Conservation (phyloP, 2,113 vertebrate genomes). For the Puffinus mauretanicus region DNA sequence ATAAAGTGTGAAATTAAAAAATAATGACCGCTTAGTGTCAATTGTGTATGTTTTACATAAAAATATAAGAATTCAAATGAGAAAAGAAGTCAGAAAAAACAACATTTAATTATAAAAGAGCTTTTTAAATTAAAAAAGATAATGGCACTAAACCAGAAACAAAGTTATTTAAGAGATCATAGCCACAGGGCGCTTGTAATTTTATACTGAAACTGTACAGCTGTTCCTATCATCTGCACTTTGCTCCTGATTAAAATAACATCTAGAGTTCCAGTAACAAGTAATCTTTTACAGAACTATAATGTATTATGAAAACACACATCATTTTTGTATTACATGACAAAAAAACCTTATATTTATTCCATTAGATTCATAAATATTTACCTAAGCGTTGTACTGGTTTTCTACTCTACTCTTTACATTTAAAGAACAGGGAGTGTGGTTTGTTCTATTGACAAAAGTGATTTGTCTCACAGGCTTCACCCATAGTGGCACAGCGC, state of each 20-base stretch:
- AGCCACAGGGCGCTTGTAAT: constrained; percentile 57
- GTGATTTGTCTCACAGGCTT: background rate
- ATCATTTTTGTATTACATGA: background rate
- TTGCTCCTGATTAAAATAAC: constrained; percentile 54
- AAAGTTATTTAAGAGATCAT: constrained; percentile 51
- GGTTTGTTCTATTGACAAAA: constrained; percentile 27
- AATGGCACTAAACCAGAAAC: constrained; percentile 75
- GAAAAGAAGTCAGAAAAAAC: constrained; percentile 65
- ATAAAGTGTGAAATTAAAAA: background rate
- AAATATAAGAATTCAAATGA: constrained; percentile 52
- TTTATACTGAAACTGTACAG: constrained; percentile 37
- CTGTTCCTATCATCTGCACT: constrained; percentile 45
- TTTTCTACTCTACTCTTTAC: background rate
- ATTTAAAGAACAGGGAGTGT: constrained; percentile 5
- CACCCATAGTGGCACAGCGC: background rate
- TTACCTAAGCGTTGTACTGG: background rate
- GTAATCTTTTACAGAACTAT: constrained; percentile 38
- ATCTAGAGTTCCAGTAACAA: constrained; percentile 39
- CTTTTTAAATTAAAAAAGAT: constrained; percentile 68
- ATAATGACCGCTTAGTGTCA: background rate
- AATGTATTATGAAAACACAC: constrained; percentile 40
- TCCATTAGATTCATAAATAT: constrained; percentile 46
- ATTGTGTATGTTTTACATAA: background rate
- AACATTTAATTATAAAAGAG: constrained; percentile 75
- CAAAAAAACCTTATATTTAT: constrained; percentile 7